A percentile compares a stretch with the other conserved stretches of the same genome.
Evolutionary conservation across 2,888 invertebrate species (phyloP).

Genomic region (Plagodis dolabraria): DNA sequence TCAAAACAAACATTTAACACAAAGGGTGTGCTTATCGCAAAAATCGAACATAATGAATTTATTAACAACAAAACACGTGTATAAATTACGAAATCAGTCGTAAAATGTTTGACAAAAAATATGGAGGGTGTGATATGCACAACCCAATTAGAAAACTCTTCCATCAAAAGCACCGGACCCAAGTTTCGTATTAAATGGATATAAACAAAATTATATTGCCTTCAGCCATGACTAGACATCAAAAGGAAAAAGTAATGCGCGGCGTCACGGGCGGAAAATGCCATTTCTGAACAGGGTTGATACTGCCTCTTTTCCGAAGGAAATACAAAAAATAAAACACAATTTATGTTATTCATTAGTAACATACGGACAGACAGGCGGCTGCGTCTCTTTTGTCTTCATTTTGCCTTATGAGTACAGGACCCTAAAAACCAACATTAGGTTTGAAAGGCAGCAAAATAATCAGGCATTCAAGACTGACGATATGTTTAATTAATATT

Average conservation of each 20-base stretch:
- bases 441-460: no score
- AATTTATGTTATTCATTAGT: no score
- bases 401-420: no score
- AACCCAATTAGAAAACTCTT: constrained; percentile 34
- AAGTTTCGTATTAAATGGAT: constrained; percentile 41
- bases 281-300: constrained; percentile 57
- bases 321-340: no score
- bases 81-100: not conserved
- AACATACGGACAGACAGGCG: no score
- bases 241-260: constrained; percentile 80
- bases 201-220: constrained; percentile 73
- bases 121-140: constrained; percentile 18
- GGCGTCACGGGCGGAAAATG: constrained; percentile 59
- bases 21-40: no score
- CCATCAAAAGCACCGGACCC: constrained; percentile 29
- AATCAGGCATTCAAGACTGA: no score
- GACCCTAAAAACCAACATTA: no score
- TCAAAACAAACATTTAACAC: no score
- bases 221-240: constrained; percentile 73
- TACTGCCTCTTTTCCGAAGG: not conserved
- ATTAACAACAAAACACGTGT: not conserved
- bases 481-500: no score
- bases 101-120: constrained; percentile 6
- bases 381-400: no score
- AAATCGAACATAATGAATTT: no score